Evolutionary conservation across 1,140 invertebrate genomes (phyloP).

Genomic region (Parapsyche elsis): DNA sequence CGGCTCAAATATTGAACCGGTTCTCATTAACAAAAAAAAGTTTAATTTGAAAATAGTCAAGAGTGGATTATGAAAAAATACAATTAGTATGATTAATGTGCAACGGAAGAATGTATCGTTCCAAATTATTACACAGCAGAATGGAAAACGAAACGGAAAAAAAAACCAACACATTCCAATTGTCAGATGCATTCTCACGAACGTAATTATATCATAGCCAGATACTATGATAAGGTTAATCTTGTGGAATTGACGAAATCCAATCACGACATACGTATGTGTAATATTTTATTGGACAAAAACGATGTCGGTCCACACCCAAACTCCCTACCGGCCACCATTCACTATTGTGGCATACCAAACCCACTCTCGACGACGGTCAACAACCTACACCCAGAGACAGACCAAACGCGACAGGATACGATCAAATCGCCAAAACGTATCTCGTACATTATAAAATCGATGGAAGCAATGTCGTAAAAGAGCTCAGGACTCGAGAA

Average conservation of each 20-base stretch:
- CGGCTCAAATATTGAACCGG: too few species aligned
- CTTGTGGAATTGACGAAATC: not conserved
- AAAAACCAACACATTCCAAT: not conserved
- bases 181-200: slow-evolving; percentile 1
- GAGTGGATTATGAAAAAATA: not conserved
- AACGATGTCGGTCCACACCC: slow-evolving; percentile 38
- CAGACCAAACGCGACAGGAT: not conserved
- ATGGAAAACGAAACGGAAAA: not conserved
- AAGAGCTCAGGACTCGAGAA: too few species aligned
- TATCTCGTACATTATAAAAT: too few species aligned
- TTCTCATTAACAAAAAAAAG: too few species aligned
- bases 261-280: not conserved
- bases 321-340: slow-evolving; percentile 23
- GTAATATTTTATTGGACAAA: slow-evolving; percentile 3
- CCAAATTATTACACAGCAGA: too few species aligned
- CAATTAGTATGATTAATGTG: slow-evolving; percentile 21
- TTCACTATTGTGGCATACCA: slow-evolving; percentile 44
- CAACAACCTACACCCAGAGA: slow-evolving; percentile 24
- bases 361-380: slow-evolving; percentile 42
- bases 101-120: slow-evolving; percentile 11
- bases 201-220: too few species aligned
- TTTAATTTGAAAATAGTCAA: too few species aligned
- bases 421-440: not conserved
- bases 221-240: not conserved
- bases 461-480: too few species aligned